Conservation (phyloP, 2,113 vertebrate genomes). For the Myotis lucifugus region DNA sequence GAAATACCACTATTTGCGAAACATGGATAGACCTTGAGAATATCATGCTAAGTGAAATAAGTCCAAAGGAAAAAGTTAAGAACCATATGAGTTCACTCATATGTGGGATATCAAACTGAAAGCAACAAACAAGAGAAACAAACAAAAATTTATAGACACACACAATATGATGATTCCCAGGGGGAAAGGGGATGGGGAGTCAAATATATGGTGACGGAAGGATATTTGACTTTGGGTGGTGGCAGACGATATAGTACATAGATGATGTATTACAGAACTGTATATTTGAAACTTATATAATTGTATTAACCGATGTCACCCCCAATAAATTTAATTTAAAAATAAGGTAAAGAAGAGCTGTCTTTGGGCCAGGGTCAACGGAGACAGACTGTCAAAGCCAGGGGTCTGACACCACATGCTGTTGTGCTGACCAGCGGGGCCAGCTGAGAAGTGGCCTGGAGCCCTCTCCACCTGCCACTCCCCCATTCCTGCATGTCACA, state of each 20-base stretch:
- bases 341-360: not conserved
- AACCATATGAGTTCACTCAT: not conserved
- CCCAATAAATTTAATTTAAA: not conserved
- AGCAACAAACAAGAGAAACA: not conserved
- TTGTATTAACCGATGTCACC: not conserved
- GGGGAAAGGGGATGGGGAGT: not conserved
- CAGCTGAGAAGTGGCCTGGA: not conserved
- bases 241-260: not conserved
- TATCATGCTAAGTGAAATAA: not conserved
- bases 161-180: no score
- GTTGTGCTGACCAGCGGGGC: not conserved
- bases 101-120: not conserved
- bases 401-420: not conserved
- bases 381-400: not conserved
- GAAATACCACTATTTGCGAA: not conserved
- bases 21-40: not conserved
- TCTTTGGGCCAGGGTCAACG: not conserved
- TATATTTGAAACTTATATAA: not conserved
- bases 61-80: not conserved
- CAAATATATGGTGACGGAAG: not conserved
- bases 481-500: rapidly evolving
- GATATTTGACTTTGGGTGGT: not conserved
- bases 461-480: not conserved
- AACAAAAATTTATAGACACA: not conserved
- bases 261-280: not conserved